Evolutionary conservation across 2,113 vertebrate genomes (phyloP).

Genomic region (Lutjanus erythropterus): DNA sequence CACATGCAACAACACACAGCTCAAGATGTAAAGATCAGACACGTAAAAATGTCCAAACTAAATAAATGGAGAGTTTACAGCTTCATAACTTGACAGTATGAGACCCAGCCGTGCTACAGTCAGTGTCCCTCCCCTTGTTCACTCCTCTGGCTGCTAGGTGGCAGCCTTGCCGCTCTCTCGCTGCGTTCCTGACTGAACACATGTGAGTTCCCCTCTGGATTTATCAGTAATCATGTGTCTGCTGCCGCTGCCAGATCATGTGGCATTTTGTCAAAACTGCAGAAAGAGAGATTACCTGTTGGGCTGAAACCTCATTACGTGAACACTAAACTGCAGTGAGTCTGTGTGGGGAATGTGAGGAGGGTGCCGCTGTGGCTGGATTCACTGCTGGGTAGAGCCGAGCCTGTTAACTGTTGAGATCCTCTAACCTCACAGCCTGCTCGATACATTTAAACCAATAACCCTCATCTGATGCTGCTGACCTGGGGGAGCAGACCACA

Average conservation of each 20-base stretch:
- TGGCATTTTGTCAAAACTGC: constrained; percentile 17
- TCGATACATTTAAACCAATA: neutral
- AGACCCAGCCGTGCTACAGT: neutral
- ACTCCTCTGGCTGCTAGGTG: constrained; percentile 34
- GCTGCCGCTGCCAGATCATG: constrained; percentile 36
- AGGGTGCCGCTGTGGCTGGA: constrained; percentile 5
- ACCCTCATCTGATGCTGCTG: neutral
- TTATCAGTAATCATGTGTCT: constrained; percentile 38
- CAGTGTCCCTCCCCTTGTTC: neutral
- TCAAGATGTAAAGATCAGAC: neutral
- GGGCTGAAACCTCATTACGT: neutral
- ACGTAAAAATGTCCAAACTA: too few species aligned
- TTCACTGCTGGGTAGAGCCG: neutral
- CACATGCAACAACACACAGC: neutral
- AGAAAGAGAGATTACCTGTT: constrained; percentile 37
- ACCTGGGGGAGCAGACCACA: neutral
- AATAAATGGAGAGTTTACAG: neutral
- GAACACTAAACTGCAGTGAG: constrained; percentile 5
- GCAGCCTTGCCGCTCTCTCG: constrained; percentile 13
- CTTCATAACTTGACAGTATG: neutral
- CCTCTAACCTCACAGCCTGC: neutral
- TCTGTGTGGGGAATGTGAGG: neutral
- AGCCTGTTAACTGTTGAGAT: neutral
- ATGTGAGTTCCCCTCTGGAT: constrained; percentile 3
- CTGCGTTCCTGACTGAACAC: neutral